phyloP scores from a whole-genome alignment of 2,113 vertebrate genomes.

The Cottus gobio region DNA sequence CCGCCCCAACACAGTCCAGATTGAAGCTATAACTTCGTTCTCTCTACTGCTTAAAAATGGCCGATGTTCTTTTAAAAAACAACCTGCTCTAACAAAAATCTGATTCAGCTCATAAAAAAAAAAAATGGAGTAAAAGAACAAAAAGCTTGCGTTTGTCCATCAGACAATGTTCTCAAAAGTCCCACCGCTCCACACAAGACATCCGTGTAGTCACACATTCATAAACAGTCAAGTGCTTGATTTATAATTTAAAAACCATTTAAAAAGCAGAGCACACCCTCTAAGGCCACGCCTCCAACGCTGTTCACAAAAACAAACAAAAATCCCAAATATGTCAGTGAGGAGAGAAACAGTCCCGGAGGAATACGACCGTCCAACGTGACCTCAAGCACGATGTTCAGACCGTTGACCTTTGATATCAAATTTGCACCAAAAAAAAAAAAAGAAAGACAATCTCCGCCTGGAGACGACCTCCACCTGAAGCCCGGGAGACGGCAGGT shows the following conservation, averaged over 20 bases:
- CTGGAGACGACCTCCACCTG: background rate
- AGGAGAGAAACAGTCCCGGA: background rate
- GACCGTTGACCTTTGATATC: background rate
- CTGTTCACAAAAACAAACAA: background rate
- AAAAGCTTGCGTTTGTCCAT: background rate
- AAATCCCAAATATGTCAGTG: background rate
- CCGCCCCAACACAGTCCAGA: too few relatives aligned
- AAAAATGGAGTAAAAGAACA: background rate
- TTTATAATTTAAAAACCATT: background rate
- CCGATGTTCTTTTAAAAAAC: background rate
- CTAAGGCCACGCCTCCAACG: background rate
- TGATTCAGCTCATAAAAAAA: background rate
- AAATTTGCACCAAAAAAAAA: background rate
- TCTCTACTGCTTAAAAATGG: background rate
- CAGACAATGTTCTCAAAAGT: background rate
- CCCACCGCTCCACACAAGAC: background rate
- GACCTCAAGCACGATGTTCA: background rate
- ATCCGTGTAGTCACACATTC: background rate
- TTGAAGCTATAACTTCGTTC: background rate
- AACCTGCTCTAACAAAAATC: background rate
- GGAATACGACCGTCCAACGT: background rate
- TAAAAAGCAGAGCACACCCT: background rate
- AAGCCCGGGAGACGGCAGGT: background rate
- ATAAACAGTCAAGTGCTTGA: conserved; percentile 26
- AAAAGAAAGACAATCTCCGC: background rate